Base-by-base conservation (phyloP, 2,113 vertebrate species). In the Leiothrix lutea region DNA sequence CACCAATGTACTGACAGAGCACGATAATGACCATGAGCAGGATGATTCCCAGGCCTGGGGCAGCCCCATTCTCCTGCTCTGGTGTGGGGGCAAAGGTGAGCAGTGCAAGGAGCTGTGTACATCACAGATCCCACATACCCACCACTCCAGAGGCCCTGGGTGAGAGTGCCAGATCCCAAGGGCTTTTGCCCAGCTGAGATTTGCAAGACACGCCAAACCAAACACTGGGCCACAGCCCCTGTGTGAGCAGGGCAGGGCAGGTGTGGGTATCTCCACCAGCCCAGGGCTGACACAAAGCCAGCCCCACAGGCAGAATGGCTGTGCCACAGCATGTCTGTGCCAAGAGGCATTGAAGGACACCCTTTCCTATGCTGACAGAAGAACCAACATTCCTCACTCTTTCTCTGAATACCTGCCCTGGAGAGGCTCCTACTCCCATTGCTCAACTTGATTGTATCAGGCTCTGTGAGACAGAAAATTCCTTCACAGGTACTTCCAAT, bases 301-400 rank as follows among this genome's bases (percentile, higher is more conserved):
- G 38, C 21, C 15, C 29, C 54, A 14, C 40, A 31, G 3, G 3
- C 22, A 69, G 58, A 23, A 51, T 9, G 14, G 36, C 54, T 8
- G 0, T 73, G n/a, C 6, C 31, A 6, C 31, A 50, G 21, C 1
- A 0, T 4, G 4, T 31, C 45, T 73, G 33, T 53, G 79, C 56
- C 42, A 57, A 53, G 47, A 62, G 65, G 25, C 61, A 61, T 56
- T n/a, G 42, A 82, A 74, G 38, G 75, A 79, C 0, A 1, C 22
- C 24, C 5, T 70, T 50, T 26, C 14, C 42, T 81, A n/a, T 36
- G 47, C 75, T 47, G 44, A 62, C 0, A 1, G 33, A 85, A 14
- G 6, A 44, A 48, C 11, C 28, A 33, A 51, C 0, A 8, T 7
- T 83, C 12, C 53, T 86, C 5, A 1, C 44, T 86, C 38, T 44